Evolutionary conservation across 2,113 vertebrate genomes (phyloP), one percentile per base, ranked within the genome.

Genomic region (Podocnemis expansa): DNA sequence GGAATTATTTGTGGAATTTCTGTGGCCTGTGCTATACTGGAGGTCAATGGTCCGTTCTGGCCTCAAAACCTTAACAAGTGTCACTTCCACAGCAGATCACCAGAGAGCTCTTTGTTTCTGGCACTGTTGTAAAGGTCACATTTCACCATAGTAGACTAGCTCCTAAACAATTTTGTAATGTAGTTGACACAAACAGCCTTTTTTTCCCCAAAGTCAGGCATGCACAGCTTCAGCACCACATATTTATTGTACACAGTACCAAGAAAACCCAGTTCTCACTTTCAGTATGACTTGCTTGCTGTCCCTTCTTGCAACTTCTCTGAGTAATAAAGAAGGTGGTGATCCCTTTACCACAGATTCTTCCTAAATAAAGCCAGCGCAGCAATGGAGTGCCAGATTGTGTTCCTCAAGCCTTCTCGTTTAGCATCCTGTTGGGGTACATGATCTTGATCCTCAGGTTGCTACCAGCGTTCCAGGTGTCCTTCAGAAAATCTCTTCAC

Each of bases 31-130:
- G n/a, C 19, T 70, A 11, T 19, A 38, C 63, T 21, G 16, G n/a
- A 38, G n/a, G 63, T 22, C 34, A 21, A 2, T 19, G 34, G n/a
- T 38, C n/a, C 17, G 19, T 70, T 38, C 63, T 70, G n/a, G n/a
- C n/a, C n/a, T 70, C n/a, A 70, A 8, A 92, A 29, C 1, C 6
- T 81, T 94, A 51, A 73, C n/a, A 84, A 27, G 25, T 93, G 87
- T 41, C 85, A 85, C 0, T 0, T 47, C 1, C 2, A 31, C 75
- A 80, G 79, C 0, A 0, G 19, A 47, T 58, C 1, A 0, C 60
- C 84, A 25, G n/a, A 55, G n/a, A 43, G 51, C 90, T 47, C 60
- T 87, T 84, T 70, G 7, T 49, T 94, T 81, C 84, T 89, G 51
- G 89, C 58, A 82, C 27, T 83, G 6, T 76, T 92, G 92, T 27